Conservation (phyloP, 2,888 invertebrate species). For the Pseudolycoriella hygida region DNA sequence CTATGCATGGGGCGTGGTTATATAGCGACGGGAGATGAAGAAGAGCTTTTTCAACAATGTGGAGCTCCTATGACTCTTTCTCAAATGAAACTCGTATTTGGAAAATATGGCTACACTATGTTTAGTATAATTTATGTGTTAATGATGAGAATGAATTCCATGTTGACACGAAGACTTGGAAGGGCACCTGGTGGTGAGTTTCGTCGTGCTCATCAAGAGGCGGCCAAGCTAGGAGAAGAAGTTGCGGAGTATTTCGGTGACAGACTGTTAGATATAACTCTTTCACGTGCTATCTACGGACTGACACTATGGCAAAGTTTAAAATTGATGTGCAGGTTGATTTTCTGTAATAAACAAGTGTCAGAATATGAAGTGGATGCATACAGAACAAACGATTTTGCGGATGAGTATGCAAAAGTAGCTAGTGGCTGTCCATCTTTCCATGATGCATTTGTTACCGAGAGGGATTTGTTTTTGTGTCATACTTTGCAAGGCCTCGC, state of each 20-base stretch:
- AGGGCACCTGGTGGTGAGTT: conserved; percentile 97
- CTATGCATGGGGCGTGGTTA: conserved; percentile 69
- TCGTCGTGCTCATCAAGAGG: conserved; percentile 68
- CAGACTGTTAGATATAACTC: conserved; percentile 72
- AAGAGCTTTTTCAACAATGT: conserved; percentile 63
- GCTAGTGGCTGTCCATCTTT: no score
- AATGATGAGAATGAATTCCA: conserved; percentile 74
- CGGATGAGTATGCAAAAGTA: no score
- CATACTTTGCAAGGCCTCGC: conserved; percentile 58
- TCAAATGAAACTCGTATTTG: conserved; percentile 29
- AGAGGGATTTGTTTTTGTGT: conserved; percentile 74
- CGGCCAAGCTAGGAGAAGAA: conserved; percentile 36
- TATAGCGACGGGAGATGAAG: conserved; percentile 74
- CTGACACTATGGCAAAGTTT: conserved; percentile 73
- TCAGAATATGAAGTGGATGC: conserved; percentile 67
- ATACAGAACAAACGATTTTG: conserved; percentile 71
- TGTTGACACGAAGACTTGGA: conserved; percentile 74
- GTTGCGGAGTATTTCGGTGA: conserved; percentile 77
- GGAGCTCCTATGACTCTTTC: conserved; percentile 63
- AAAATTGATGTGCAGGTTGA: conserved; percentile 31
- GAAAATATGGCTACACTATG: conserved; percentile 13
- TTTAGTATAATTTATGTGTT: conserved; percentile 75
- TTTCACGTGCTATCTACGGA: conserved; percentile 66
- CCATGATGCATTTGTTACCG: conserved; percentile 73
- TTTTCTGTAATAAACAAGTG: conserved; percentile 69